Percentiles rank a stretch among this genome's conserved stretches.
Evolutionary conservation across 64 coral and sea anemone species (phyloP).

Genomic region (Anthopleura sola): DNA sequence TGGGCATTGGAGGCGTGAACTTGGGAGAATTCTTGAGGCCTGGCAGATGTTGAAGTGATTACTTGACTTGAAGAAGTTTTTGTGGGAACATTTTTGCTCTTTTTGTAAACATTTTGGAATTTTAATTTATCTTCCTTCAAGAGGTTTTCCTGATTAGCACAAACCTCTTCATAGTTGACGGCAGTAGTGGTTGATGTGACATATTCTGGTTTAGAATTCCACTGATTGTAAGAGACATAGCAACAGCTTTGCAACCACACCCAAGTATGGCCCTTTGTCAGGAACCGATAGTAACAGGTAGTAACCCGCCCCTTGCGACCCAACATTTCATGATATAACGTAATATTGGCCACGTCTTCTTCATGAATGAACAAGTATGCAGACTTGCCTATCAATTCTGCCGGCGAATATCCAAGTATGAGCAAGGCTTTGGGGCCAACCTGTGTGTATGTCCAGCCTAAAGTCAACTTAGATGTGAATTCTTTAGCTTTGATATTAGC

Average conservation of each 20-base stretch:
- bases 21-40: neutral
- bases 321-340: conserved; percentile 42
- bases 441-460: conserved; percentile 42
- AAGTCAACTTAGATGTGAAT: conserved; percentile 35
- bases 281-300: conserved; percentile 68
- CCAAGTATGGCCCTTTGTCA: conserved; percentile 88
- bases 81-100: neutral
- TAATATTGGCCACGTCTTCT: conserved; percentile 33
- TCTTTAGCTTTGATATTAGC: conserved; percentile 1
- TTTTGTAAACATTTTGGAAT: neutral
- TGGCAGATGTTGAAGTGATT: neutral
- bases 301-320: conserved; percentile 20
- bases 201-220: conserved; percentile 95
- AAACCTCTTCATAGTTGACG: conserved; percentile 44
- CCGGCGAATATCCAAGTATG: conserved; percentile 31
- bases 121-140: neutral
- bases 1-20: neutral
- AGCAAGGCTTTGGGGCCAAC: conserved; percentile 21
- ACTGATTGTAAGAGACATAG: conserved; percentile 95
- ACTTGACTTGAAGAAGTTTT: neutral
- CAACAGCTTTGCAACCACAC: conserved; percentile 71
- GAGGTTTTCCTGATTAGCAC: conserved; percentile 26
- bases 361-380: conserved; percentile 29
- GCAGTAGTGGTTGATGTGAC: conserved; percentile 48
- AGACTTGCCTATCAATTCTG: conserved; percentile 35